Conservation (phyloP, 2,888 invertebrate species). For the Crioceris asparagi region DNA sequence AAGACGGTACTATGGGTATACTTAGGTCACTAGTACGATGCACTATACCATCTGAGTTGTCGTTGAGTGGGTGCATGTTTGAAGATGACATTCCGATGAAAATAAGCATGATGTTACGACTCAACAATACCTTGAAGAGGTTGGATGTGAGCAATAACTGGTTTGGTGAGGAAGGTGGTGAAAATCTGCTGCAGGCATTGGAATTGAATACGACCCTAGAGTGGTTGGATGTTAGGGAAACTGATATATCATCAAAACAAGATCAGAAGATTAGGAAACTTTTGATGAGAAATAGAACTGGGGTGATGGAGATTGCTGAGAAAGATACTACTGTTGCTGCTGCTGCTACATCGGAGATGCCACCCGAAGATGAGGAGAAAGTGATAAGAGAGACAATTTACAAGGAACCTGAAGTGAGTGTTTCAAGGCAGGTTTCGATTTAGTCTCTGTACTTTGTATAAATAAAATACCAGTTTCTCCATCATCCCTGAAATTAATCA, state of each 20-base stretch:
- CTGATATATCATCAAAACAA: conserved; percentile 42
- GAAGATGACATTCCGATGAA: conserved; percentile 44
- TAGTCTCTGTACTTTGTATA: too few relatives aligned
- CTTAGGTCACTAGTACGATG: conserved; percentile 48
- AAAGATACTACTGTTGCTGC: too few relatives aligned
- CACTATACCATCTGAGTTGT: conserved; percentile 44
- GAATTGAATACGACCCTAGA: conserved; percentile 25
- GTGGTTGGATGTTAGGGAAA: conserved; percentile 30
- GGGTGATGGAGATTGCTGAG: conserved; percentile 18
- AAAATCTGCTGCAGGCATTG: conserved; percentile 26
- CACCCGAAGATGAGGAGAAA: not conserved
- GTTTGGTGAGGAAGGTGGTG: conserved; percentile 46
- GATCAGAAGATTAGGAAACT: conserved; percentile 38
- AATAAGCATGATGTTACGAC: conserved; percentile 43
- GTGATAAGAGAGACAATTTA: not conserved
- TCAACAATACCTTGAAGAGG: conserved; percentile 43
- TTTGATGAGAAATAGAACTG: conserved; percentile 38
- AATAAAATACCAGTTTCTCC: too few relatives aligned
- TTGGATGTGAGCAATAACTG: conserved; percentile 50
- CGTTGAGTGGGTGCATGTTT: conserved; percentile 46
- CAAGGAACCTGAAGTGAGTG: too few relatives aligned
- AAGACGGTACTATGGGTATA: conserved; percentile 48
- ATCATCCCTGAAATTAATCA: too few relatives aligned
- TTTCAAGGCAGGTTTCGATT: too few relatives aligned
- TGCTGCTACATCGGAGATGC: too few relatives aligned